Evolutionary conservation across 2,113 vertebrate genomes (phyloP), one percentile per base, ranked within the genome.

Genomic region (Mesoclemmys tuberculata): DNA sequence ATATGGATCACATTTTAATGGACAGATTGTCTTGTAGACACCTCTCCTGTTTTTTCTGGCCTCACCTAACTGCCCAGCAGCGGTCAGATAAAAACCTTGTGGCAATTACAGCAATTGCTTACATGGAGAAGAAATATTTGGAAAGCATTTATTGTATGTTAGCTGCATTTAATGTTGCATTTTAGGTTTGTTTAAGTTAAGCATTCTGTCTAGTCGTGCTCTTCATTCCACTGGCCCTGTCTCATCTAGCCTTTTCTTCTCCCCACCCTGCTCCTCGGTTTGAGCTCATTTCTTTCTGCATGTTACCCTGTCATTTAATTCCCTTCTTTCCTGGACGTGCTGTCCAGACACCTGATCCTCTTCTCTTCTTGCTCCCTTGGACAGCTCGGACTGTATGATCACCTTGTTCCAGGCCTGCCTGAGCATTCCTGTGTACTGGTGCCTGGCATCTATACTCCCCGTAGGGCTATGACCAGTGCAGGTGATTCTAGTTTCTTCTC

Each of bases 141-240:
- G 38, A 82, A 92, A 90, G 3, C 2, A 38, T 3, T 61, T 44
- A 21, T 31, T 61, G 29, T 27, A 31, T 41, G 84, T 84, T 61
- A 82, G 4, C 4, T 77, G 4, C 48, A 51, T 48, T 77, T 86
- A 82, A 55, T 2, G 51, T 61, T n/a, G 55, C 1, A 38, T 6
- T 54, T 68, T 35, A 5, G 44, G 27, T 29, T 48, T 1, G 2
- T 41, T 29, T 71, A 3, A 2, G 64, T 49, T 26, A 56, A 56
- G 27, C 86, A 35, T 82, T 91, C 49, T 16, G 38, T 2, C 87
- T 88, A 58, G 6, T 10, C 24, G 80, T 29, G 38, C 68, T 13
- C 11, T 38, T 44, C 87, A 49, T 48, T 85, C 31, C 84, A 14
- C 13, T 0, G 0, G 86, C 91, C 26, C 35, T 0, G 0, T 54